phyloP scores from a whole-genome alignment of 2,797 vertebrate genomes.

The Adelosebastes latens region DNA sequence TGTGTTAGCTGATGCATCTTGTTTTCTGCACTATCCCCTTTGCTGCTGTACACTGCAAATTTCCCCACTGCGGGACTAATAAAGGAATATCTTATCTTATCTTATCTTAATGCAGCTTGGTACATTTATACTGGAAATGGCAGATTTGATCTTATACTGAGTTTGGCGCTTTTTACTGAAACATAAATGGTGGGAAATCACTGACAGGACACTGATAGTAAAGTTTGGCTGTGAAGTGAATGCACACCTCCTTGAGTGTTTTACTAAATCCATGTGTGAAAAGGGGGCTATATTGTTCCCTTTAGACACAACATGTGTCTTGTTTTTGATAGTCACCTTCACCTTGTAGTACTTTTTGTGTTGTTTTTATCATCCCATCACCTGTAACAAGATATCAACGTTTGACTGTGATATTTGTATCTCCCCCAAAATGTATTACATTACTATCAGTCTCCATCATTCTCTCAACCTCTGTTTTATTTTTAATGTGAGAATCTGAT shows the following conservation, averaged over 20 bases:
- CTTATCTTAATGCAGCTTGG: background rate
- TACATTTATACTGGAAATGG: background rate
- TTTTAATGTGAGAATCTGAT: constrained; percentile 46
- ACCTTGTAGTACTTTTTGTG: constrained; percentile 1
- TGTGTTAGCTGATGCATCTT: too few species aligned
- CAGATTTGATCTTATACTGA: background rate
- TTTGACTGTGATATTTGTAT: constrained; percentile 35
- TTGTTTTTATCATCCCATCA: background rate
- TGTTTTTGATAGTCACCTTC: constrained; percentile 25
- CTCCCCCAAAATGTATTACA: constrained; percentile 13
- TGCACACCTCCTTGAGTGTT: background rate
- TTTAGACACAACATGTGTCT: background rate
- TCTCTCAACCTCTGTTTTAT: constrained; percentile 8
- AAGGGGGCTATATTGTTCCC: background rate
- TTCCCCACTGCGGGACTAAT: too few species aligned
- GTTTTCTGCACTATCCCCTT: too few species aligned
- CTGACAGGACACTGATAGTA: too few species aligned
- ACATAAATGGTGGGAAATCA: background rate
- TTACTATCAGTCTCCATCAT: constrained; percentile 14
- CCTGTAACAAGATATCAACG: constrained; percentile 8
- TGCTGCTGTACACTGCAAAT: too few species aligned
- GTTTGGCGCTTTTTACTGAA: background rate
- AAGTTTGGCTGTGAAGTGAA: background rate
- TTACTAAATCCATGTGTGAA: background rate
- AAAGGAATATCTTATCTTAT: too few species aligned